Conservation (phyloP, 2,113 vertebrate species). For the Calonectris borealis region DNA sequence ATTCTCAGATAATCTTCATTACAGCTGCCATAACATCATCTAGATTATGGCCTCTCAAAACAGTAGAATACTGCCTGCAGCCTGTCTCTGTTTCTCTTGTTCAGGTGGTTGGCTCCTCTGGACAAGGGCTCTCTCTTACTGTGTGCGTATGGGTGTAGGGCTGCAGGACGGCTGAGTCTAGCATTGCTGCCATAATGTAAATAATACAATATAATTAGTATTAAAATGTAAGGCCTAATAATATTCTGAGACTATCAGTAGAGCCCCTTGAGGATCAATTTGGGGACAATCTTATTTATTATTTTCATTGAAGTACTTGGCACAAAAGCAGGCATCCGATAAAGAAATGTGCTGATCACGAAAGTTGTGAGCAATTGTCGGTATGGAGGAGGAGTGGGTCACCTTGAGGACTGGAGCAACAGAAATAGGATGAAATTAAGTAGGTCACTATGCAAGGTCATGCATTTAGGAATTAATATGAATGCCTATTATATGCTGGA, state of each 20-base stretch:
- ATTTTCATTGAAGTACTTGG: constrained; percentile 30
- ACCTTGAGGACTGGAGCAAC: not conserved
- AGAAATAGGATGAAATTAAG: not conserved
- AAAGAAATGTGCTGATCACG: not conserved
- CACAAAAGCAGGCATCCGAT: not conserved
- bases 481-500: not conserved
- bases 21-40: not conserved
- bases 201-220: constrained; percentile 1
- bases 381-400: not conserved
- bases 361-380: not conserved
- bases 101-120: not conserved
- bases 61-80: not conserved
- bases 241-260: not conserved
- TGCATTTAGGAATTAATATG: not conserved
- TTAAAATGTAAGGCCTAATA: not conserved
- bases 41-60: not conserved
- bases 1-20: not conserved
- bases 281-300: constrained; percentile 22
- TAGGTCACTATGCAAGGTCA: not conserved
- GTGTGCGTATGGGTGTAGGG: rapidly evolving
- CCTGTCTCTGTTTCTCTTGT: not conserved
- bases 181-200: not conserved
- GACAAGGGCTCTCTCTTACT: not conserved
- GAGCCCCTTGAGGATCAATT: not conserved
- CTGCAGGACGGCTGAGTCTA: not conserved